A percentile compares a stretch with the other conserved stretches of the same genome.
phyloP scores from a whole-genome alignment of 2,797 vertebrate genomes.

The Peromyscus eremicus region DNA sequence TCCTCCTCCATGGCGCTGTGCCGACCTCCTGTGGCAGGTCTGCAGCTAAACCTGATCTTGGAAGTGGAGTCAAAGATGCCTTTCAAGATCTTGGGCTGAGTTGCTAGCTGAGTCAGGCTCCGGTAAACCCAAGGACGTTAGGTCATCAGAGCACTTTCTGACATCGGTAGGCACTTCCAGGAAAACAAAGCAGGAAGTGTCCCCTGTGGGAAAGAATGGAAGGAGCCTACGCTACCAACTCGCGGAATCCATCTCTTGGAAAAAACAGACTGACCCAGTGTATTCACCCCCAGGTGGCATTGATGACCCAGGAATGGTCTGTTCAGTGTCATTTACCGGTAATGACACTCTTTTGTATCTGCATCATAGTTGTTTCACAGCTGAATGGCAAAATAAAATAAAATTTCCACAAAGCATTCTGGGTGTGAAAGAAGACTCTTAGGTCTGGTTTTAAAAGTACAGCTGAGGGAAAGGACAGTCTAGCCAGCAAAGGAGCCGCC shows the following conservation, averaged over 20 bases:
- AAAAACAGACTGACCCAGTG: background rate
- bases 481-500: background rate
- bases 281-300: background rate
- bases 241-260: background rate
- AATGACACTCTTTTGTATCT: background rate
- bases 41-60: background rate
- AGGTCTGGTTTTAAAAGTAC: background rate
- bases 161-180: background rate
- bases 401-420: background rate
- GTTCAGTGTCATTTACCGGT: background rate
- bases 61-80: rapidly evolving
- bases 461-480: background rate
- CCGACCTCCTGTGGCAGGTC: too few relatives aligned
- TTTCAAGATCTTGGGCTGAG: rapidly evolving
- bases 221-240: background rate
- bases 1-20: background rate
- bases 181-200: background rate
- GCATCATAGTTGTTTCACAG: background rate
- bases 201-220: background rate
- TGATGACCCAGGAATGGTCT: rapidly evolving
- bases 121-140: too few relatives aligned
- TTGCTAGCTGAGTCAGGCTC: background rate
- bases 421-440: background rate
- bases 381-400: conserved; percentile 63
- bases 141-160: background rate